Conservation (phyloP, 2,113 vertebrate genomes). For the Dolichotis patagonum region DNA sequence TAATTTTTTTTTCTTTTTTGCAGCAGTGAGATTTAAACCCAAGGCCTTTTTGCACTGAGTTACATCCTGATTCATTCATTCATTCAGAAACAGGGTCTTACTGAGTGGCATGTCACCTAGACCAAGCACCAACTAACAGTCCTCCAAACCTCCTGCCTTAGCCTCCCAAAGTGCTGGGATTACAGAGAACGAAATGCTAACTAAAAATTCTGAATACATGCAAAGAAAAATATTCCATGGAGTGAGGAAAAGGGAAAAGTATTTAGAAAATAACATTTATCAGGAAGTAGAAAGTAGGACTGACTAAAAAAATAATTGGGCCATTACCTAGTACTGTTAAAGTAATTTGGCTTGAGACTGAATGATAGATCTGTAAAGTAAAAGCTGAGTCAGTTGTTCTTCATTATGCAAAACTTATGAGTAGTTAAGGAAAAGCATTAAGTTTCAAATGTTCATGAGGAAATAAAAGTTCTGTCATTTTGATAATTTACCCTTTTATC, state of each 20-base stretch:
- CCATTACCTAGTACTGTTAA: background rate
- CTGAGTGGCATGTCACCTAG: background rate
- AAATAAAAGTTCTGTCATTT: background rate
- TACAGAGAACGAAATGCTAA: background rate
- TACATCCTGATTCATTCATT: background rate
- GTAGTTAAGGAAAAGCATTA: slow-evolving; percentile 8
- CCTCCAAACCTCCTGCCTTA: too few relatives aligned
- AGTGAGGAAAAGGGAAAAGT: background rate
- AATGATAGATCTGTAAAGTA: background rate
- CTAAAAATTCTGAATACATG: background rate
- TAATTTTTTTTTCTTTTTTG: background rate
- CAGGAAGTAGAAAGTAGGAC: background rate
- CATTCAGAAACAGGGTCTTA: background rate
- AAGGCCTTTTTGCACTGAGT: background rate
- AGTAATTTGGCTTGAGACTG: background rate
- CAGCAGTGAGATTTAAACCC: background rate
- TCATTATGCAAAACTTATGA: background rate
- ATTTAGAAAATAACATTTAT: background rate
- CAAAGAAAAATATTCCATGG: background rate
- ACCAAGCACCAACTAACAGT: too few relatives aligned
- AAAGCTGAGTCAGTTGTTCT: background rate
- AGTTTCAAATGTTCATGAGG: slow-evolving; percentile 14
- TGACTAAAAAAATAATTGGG: background rate
- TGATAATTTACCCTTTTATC: background rate
- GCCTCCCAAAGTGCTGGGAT: background rate